Evolutionary conservation across 2,888 invertebrate genomes (phyloP).

Genomic region (Campoletis raptor): DNA sequence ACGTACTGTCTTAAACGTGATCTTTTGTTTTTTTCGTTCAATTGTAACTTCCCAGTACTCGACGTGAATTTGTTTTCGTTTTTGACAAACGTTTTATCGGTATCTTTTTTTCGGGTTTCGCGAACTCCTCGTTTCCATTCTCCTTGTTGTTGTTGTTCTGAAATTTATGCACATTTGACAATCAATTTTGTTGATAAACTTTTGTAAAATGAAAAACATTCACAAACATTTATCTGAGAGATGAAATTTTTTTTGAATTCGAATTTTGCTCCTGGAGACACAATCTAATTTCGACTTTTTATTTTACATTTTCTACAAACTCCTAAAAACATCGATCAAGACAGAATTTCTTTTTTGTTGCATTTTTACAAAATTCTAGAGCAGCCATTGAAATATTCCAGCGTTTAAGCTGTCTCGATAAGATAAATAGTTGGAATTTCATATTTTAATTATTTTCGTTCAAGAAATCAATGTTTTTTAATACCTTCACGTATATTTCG

Average conservation of each 20-base stretch:
- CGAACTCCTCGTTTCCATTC: conserved; percentile 74
- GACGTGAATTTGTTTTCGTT: conserved; percentile 68
- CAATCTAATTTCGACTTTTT: too few species aligned
- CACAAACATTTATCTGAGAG: too few species aligned
- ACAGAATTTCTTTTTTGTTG: too few species aligned
- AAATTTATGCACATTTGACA: not conserved
- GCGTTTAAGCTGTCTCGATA: too few species aligned
- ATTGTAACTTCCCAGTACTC: conserved; percentile 74
- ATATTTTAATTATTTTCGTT: not conserved
- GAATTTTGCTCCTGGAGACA: too few species aligned
- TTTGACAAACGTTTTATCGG: conserved; percentile 72
- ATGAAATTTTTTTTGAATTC: too few species aligned
- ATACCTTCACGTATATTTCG: conserved; percentile 70
- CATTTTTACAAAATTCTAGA: too few species aligned
- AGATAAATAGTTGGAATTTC: not conserved
- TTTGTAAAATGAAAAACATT: too few species aligned
- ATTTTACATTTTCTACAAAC: too few species aligned
- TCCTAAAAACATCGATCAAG: too few species aligned
- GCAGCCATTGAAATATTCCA: too few species aligned
- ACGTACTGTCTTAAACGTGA: conserved; percentile 5
- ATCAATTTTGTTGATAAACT: not conserved
- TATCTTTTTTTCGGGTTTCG: conserved; percentile 62
- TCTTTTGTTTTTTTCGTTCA: conserved; percentile 48
- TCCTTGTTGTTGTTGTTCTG: conserved; percentile 76
- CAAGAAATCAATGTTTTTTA: not conserved